Evolutionary conservation across 2,113 vertebrate species (phyloP), one percentile per base, ranked within the genome.

Genomic region (Paratilapia polleni): DNA sequence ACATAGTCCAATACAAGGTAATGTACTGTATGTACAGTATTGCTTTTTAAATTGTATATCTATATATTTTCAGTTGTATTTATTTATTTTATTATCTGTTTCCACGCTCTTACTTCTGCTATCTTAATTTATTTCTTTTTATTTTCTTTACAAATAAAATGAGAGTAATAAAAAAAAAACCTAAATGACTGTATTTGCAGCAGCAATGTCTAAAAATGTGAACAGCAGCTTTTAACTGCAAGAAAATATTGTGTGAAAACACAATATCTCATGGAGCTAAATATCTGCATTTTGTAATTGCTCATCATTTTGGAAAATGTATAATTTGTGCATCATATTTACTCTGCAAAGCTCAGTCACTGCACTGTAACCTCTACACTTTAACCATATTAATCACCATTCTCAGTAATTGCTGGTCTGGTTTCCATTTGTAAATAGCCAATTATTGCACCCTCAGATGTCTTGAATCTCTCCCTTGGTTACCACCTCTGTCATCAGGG

Each of bases 401-500:
- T 87, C 49, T 84, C 89, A 31, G 92, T 96, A 94, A 95, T 94
- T 91, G 92, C 91, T 92, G 88, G 87, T 93, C 89, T 88, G 84
- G 88, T 93, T 90, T 92, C 78, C 94, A 93, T 95, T 78, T 93
- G 91, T 91, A 94, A 96, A 94, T 93, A 93, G 92, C 93, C 90
- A 92, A 94, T 92, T 95, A 92, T 91, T 82, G 80, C 80, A 83
- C 94, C 93, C 57, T 92, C 74, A 91, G 85, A 93, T 87, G 89
- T 87, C 90, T 76, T 75, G 60, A 88, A 86, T 87, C 83, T 77
- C 77, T 88, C 81, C 77, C 59, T 22, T 87, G 86, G 89, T 78
- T 87, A 76, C 78, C 84, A 85, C 80, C 91, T 93, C 90, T 90
- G 88, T 95, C 94, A 94, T 90, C 90, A 82, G 61, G 57, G 82